Base-by-base conservation (phyloP, 2,888 invertebrate species). In the Mythimna impura region DNA sequence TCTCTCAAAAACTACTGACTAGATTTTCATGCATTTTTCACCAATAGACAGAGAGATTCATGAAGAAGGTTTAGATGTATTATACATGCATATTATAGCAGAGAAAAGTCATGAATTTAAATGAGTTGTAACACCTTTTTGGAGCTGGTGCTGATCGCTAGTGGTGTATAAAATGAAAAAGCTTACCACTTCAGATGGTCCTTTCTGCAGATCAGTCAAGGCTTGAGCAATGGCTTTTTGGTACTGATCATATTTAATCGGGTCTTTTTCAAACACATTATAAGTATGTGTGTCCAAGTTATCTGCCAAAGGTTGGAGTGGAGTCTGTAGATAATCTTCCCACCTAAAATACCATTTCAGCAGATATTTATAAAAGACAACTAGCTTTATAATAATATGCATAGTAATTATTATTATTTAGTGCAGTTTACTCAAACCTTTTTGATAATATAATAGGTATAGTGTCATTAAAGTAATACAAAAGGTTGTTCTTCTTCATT, bases 191-290 rank as follows among this genome's bases (percentile, higher is more conserved):
- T 86, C 80, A 52, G 80, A 73, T 58, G 87, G 78, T 73, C 88
- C 88, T 72, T 91, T 90, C 76, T 93, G 90, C 47, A 97, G 89
- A 89, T 98, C 97, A 66, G 97, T 91, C 52, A 99, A 95, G 12
- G 99, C 99, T 91, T 93, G 90, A 55, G 91, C 91, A 78, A 99
- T 98, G 9, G 99, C 99, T 78, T 97, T 97, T 94, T 99, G 98
- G 91, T 99, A 99, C 76, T 98, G 97, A 72, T 97, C 97, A 94
- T 99, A 99, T 93, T 99, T 99, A 4, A 99, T 97, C 17, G 99
- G 99, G 96, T 99, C 99, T 91, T 98, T 98, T 94, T 99, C 99
- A 96, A 99, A 99, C 34, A 99, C 98, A 96, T 99, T 99, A 92
- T 99, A 99, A 1, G 99, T 99, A 88, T 98, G 98, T 17, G 98